Percentiles rank a stretch among this genome's conserved stretches.
These are phyloP conservation scores for Myotis vivesi DNA, from an alignment of 2,797 vertebrate species.

Conservation along the genomic window DNA sequence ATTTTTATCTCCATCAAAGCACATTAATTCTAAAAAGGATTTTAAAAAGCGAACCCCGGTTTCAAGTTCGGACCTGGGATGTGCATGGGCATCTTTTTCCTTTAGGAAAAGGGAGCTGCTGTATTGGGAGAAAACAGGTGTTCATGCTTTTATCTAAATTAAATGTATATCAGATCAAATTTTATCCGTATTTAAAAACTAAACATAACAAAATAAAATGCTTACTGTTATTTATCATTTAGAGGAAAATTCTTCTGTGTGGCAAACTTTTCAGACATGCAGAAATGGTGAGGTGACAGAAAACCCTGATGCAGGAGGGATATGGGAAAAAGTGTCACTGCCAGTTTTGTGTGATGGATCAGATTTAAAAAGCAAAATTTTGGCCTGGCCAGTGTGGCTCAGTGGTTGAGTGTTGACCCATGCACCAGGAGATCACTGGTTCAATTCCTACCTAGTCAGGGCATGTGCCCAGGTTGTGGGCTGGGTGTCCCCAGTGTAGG, in stretches of 20 bases:
- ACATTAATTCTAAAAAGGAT: slow-evolving; percentile 47
- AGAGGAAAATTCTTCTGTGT: background rate
- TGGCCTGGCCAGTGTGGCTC: too few relatives aligned
- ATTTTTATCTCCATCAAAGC: slow-evolving; percentile 28
- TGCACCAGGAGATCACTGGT: too few relatives aligned
- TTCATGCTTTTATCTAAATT: background rate
- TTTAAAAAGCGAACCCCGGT: background rate
- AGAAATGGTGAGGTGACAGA: background rate
- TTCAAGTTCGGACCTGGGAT: background rate
- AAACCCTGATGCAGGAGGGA: background rate
- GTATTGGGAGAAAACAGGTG: background rate
- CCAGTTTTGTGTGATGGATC: background rate
- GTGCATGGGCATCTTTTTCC: background rate
- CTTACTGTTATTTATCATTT: background rate
- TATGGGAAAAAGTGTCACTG: too few relatives aligned
- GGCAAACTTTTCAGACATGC: background rate
- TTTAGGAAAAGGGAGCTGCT: background rate
- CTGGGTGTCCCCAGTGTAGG: too few relatives aligned
- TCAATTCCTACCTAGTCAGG: too few relatives aligned
- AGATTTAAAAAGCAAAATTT: background rate
- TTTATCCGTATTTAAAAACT: background rate
- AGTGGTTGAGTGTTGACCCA: too few relatives aligned
- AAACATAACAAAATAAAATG: background rate
- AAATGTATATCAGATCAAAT: background rate
- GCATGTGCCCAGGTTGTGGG: too few relatives aligned